Base-by-base conservation (phyloP, 2,113 vertebrate genomes). In the Phainopepla nitens region DNA sequence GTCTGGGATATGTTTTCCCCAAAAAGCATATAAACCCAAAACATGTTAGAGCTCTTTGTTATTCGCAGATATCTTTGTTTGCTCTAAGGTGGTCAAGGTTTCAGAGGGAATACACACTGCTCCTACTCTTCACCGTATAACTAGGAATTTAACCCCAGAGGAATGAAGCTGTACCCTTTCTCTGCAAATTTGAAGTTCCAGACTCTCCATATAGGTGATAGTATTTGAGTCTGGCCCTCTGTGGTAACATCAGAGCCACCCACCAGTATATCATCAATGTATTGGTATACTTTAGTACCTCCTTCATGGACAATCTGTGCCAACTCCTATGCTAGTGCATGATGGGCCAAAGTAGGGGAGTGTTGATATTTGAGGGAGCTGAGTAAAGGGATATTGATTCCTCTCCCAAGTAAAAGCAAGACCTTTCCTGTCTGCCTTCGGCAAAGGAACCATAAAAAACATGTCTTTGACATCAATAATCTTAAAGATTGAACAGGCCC, bases 311-410 rank as follows among this genome's bases (percentile, higher is more conserved):
- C 22, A 58, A 6, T 58, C 31, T 58, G 11, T n/a, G 41, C 9
- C 69, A 56, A 10, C 11, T 47, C 24, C 29, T 49, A 1, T 24
- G 24, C 13, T n/a, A 18, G 24, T 65, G 20, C 0, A 0, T 29
- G 42, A 29, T 21, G 13, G 42, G 6, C 29, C 60, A 42, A 42
- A 65, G 29, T 5, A n/a, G 13, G 20, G 29, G 8, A 49, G 13
- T 21, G 29, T 5, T 41, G 13, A 13, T 49, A 14, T 35, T 57
- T 57, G 29, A 24, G 20, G 35, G 5, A 49, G 15, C 15, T 49
- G 42, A 20, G 7, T 57, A 15, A 57, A 57, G 10, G 31, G 35
- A 56, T 66, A 35, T 31, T 42, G 25, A 31, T 50, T 76, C 10
- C 21, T 10, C 8, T 85, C 16, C 13, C 21, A 17, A 20, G 51